phyloP scores from a whole-genome alignment of 2,888 invertebrate species.

The Alloscopus bannaensis region DNA sequence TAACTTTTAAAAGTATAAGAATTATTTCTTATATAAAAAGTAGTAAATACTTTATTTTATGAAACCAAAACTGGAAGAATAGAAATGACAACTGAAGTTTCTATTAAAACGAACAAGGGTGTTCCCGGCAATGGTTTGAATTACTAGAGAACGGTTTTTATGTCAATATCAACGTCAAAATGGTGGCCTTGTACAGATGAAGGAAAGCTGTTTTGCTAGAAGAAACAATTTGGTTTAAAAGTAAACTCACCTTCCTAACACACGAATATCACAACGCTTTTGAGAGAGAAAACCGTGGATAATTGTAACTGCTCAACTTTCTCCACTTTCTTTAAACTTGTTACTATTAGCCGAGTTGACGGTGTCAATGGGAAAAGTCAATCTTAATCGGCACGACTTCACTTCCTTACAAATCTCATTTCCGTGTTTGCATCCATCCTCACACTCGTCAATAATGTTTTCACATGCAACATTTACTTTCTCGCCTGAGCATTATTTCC shows the following conservation, averaged over 20 bases:
- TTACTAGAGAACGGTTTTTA: not conserved
- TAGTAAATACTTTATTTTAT: no score
- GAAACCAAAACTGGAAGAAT: no score
- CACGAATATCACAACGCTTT: not conserved
- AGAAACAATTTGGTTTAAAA: not conserved
- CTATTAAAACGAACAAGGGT: no score
- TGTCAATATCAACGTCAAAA: not conserved
- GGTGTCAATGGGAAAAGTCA: not conserved
- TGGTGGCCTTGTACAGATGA: no score
- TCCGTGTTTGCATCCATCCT: not conserved
- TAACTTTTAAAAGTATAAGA: no score
- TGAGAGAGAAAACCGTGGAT: not conserved
- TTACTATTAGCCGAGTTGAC: not conserved
- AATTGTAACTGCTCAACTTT: not conserved
- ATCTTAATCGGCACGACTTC: not conserved
- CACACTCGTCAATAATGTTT: not conserved
- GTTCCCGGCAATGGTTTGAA: not conserved
- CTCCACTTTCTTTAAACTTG: not conserved
- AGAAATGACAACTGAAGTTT: no score
- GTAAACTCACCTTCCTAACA: not conserved
- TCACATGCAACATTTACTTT: not conserved
- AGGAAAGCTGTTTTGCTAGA: no score
- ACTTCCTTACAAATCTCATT: not conserved
- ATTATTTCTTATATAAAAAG: no score
- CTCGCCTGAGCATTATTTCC: not conserved